Base-by-base conservation (phyloP, 1,140 invertebrate genomes). In the Xylocopa sonorina region DNA sequence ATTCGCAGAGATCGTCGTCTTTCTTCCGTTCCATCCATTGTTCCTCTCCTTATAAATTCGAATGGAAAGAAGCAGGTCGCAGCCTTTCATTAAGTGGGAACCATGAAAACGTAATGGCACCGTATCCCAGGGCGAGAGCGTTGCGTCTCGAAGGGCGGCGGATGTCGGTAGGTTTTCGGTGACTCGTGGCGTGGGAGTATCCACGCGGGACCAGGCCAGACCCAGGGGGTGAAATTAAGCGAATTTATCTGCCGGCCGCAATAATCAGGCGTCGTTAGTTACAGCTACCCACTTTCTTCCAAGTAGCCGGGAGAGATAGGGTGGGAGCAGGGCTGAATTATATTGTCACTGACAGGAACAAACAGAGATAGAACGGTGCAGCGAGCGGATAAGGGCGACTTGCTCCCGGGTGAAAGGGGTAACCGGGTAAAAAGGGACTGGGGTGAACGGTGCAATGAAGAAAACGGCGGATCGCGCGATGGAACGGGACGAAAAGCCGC, bases 251-350 rank as follows among this genome's bases (percentile, higher is more conserved):
- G 76, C 76, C 55, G 72, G 62, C 64, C 81, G 84, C 87, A 87
- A 88, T 90, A 88, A 89, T 89, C 87, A 86, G 87, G 63, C 77
- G 80, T 84, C 76, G 88, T 90, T 88, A 88, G 83, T 85, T 76
- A 67, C 63, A 55, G 41, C 53, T 58, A 57, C 72, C 27, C 60
- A 80, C 46, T n/a, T 46, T 41, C 38, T 48, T 77, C 29, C 1
- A 38, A 38, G 29, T 57, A 76, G 46, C 68, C 29, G 24, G 27
- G 51, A 57, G 66, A 43, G 5, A 57, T 55, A 46, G 27, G 27
- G 43, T 41, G 32, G 2, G 16, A 29, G 62, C 48, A 16, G 3
- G 21, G 7, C 21, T 50, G 55, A 58, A 43, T 29, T 80, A 62
- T 71, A 76, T 75, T 38, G 67, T 77, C 73, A 38, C 41, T 27